Evolutionary conservation across 2,888 invertebrate genomes (phyloP).

Genomic region (Drosophila antonietae): DNA sequence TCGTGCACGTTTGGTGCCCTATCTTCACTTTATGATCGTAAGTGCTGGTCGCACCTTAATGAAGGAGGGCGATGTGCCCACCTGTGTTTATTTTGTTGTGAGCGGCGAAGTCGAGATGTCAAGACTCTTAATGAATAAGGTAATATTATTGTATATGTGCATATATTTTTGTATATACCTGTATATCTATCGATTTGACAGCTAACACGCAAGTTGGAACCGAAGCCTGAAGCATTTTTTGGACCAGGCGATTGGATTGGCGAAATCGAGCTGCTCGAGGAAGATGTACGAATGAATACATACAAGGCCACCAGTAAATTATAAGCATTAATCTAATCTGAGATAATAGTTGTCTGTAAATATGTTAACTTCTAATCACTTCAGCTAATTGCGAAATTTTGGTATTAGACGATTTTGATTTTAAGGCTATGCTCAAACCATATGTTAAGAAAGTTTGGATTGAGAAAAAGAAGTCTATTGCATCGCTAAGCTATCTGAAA

Average conservation of each 20-base stretch:
- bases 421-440: slow-evolving; percentile 82
- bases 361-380: background rate
- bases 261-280: slow-evolving; percentile 76
- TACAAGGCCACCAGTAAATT: slow-evolving; percentile 54
- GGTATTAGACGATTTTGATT: slow-evolving; percentile 87
- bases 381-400: slow-evolving; percentile 88
- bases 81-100: slow-evolving; percentile 88
- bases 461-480: slow-evolving; percentile 75
- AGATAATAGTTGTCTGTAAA: background rate
- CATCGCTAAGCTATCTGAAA: slow-evolving; percentile 79
- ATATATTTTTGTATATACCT: too few species aligned
- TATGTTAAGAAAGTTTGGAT: slow-evolving; percentile 79
- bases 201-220: slow-evolving; percentile 37
- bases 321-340: background rate
- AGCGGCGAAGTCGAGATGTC: slow-evolving; percentile 86
- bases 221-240: slow-evolving; percentile 63
- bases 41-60: slow-evolving; percentile 87
- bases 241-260: slow-evolving; percentile 82
- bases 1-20: slow-evolving; percentile 87
- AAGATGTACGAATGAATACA: slow-evolving; percentile 51
- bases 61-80: slow-evolving; percentile 87
- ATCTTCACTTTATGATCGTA: slow-evolving; percentile 88
- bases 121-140: slow-evolving; percentile 73
- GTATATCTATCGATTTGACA: background rate
- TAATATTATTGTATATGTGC: background rate